phyloP scores from a whole-genome alignment of 2,113 vertebrate genomes.

The Anthoscopus minutus region DNA sequence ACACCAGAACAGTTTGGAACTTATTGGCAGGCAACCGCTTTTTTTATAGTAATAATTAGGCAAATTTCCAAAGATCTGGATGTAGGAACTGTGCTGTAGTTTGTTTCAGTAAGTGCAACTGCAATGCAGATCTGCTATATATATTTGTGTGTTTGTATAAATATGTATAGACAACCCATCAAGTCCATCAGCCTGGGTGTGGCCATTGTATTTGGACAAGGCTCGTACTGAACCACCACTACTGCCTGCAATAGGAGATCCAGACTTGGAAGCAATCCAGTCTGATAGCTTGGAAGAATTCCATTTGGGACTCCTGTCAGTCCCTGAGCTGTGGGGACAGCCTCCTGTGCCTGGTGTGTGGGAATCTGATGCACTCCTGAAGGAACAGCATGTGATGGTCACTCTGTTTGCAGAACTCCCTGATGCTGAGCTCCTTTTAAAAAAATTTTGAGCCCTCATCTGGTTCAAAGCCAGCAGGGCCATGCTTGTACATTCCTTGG shows the following conservation, averaged over 20 bases:
- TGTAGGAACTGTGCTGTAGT: not conserved
- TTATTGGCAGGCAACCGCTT: not conserved
- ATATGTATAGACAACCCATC: not conserved
- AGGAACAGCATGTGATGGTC: not conserved
- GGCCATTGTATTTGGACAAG: not conserved
- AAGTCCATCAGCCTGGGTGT: accelerated
- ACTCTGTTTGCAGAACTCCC: not conserved
- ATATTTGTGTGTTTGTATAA: accelerated
- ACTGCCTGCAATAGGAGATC: accelerated
- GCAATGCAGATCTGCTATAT: accelerated
- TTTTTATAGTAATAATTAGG: not conserved
- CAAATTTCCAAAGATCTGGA: not conserved
- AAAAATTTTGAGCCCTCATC: accelerated
- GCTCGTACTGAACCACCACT: not conserved
- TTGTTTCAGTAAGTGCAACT: not conserved
- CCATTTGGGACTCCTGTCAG: not conserved
- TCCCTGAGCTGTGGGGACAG: accelerated
- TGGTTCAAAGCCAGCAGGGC: accelerated
- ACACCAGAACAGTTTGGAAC: not conserved
- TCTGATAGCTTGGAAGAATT: not conserved
- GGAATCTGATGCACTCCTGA: not conserved
- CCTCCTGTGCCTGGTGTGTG: not conserved
- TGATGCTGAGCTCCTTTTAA: not conserved
- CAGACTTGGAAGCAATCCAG: not conserved
- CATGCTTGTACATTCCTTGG: not conserved